These are phyloP conservation scores for Trogon surrucura DNA, from an alignment of 2,113 vertebrate genomes.

Conservation along the genomic window DNA sequence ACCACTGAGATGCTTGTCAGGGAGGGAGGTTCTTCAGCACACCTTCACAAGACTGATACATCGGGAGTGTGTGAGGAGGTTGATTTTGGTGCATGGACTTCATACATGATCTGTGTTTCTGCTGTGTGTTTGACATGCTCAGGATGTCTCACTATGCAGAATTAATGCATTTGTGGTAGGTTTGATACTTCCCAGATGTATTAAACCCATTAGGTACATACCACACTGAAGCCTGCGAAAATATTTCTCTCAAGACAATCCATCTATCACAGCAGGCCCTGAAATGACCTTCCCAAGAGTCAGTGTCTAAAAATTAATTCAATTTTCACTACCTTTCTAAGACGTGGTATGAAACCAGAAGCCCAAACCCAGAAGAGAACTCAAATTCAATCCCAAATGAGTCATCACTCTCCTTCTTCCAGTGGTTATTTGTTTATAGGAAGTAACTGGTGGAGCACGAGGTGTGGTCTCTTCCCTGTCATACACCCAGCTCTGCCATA, in stretches of 20 bases:
- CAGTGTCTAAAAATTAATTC: neutral
- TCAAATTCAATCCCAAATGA: neutral
- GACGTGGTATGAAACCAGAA: neutral
- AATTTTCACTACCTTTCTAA: neutral
- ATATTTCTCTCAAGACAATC: neutral
- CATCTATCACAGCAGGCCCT: neutral
- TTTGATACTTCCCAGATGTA: neutral
- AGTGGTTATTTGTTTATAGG: neutral
- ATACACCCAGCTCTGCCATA: neutral
- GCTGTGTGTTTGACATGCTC: neutral
- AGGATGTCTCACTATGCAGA: neutral
- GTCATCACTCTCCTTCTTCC: neutral
- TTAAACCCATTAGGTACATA: neutral
- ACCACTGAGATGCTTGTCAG: accelerated
- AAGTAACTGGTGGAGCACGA: neutral
- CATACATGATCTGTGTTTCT: neutral
- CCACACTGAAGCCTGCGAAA: neutral
- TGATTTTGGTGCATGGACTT: neutral
- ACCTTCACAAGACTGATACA: neutral
- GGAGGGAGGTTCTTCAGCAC: neutral
- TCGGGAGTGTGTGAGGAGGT: neutral
- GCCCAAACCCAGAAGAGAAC: neutral
- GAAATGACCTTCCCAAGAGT: neutral
- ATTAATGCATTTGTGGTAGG: neutral
- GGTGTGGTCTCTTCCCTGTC: neutral